These are phyloP conservation scores for Misgurnus mizolepis DNA, from an alignment of 2,113 vertebrate genomes.

Conservation along the genomic window DNA sequence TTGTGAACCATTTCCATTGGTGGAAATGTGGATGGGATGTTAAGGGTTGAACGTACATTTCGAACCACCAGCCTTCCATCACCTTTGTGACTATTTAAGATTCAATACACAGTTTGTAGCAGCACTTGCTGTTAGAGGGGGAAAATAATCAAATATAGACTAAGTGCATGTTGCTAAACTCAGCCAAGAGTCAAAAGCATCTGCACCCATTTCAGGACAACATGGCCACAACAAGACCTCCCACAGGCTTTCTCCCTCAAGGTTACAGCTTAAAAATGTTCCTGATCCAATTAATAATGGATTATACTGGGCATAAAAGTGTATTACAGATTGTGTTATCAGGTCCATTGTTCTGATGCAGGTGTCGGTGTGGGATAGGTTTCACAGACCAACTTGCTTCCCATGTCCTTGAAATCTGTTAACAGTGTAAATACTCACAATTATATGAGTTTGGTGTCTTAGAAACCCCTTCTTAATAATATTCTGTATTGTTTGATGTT, in stretches of 20 bases:
- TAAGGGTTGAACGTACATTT: not conserved
- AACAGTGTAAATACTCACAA: constrained; percentile 11
- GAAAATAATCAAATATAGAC: constrained; percentile 40
- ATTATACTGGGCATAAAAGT: constrained; percentile 13
- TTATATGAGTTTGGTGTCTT: not conserved
- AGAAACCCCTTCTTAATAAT: not conserved
- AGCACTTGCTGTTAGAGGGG: constrained; percentile 2
- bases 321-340: constrained; percentile 31
- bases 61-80: not conserved
- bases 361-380: not conserved
- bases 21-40: no score
- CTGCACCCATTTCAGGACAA: constrained; percentile 6
- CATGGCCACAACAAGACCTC: constrained; percentile 21
- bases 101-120: constrained; percentile 32
- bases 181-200: constrained; percentile 33
- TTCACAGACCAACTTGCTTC: not conserved
- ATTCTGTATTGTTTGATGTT: not conserved
- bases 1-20: no score
- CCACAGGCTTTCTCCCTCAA: constrained; percentile 1
- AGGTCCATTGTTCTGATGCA: constrained; percentile 6
- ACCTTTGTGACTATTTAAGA: constrained; percentile 16
- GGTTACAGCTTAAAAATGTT: constrained; percentile 45
- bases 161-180: constrained; percentile 31
- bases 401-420: not conserved
- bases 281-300: constrained; percentile 43